Base-by-base conservation (phyloP, 2,797 vertebrate species). In the Vultur gryphus region DNA sequence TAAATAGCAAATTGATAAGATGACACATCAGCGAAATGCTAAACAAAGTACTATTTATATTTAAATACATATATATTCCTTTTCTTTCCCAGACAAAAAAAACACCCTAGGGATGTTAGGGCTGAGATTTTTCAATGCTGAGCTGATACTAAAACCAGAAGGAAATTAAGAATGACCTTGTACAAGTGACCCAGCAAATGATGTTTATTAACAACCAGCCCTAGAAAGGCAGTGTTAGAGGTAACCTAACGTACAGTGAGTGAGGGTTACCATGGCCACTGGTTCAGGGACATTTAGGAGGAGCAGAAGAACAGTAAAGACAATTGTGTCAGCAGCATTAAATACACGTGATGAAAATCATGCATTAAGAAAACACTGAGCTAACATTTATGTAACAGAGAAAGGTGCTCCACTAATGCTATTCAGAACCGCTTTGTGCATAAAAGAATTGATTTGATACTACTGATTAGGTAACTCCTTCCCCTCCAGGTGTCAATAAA, bases 251-350 rank as follows among this genome's bases (percentile, higher is more conserved):
- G 0, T 43, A 72, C n/a, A 73, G 61, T 2, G 6, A 84, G 44
- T 8, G 24, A 61, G 69, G 51, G 84, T 94, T 96, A 90, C 95
- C 89, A 93, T 55, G 85, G 90, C 87, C 96, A 93, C 94, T 93
- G 71, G 62, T 84, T 96, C 89, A 95, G 84, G 84, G 71, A 88
- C 85, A 43, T 57, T 76, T 14, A 71, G 78, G 57, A 91, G 62
- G 57, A 90, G 39, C 54, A 35, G 28, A 86, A 57, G 71, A 92
- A 78, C 13, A 72, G 64, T 54, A 90, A 66, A 90, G 70, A 87
- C 16, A 89, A 67, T 48, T 44, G 31, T 75, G 57, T 61, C 78
- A 93, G 87, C 35, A 76, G 73, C 71, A 80, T 91, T 85, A 93
- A 84, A 91, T 31, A 49, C 13, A 86, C 0, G 9, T n/a, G 35